A percentile compares a stretch with the other conserved stretches of the same genome.
Conservation (phyloP, 2,113 vertebrate species). For the Pantherophis guttatus region DNA sequence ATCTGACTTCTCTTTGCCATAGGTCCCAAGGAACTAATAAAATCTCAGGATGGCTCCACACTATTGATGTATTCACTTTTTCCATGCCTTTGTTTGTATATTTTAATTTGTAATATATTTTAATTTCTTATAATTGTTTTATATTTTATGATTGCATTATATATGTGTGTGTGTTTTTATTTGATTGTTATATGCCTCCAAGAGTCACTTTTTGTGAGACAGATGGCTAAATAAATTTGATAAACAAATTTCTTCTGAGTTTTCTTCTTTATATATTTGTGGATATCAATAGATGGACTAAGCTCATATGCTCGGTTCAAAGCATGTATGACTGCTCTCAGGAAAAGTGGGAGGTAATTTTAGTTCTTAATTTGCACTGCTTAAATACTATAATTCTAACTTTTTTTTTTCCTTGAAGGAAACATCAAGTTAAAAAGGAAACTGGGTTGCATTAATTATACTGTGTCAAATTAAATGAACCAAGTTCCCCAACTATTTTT, state of each 20-base stretch:
- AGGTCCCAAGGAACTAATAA: neutral
- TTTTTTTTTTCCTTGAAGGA: conserved; percentile 42
- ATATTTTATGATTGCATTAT: neutral
- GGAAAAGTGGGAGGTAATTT: neutral
- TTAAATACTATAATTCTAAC: conserved; percentile 26
- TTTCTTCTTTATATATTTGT: neutral
- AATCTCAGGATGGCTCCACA: neutral
- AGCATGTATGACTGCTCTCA: neutral
- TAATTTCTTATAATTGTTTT: neutral
- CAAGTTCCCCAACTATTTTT: neutral
- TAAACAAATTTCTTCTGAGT: neutral
- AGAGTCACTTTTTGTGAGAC: neutral
- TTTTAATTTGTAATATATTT: neutral
- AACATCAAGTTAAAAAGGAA: conserved; percentile 37
- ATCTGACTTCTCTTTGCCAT: neutral
- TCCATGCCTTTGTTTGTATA: neutral
- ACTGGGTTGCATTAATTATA: conserved; percentile 7
- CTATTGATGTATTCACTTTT: neutral
- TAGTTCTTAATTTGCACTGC: conserved; percentile 15
- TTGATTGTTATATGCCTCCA: neutral
- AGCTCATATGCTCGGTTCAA: neutral
- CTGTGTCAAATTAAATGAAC: conserved; percentile 23
- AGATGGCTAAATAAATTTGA: neutral
- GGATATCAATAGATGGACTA: neutral
- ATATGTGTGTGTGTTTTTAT: neutral